Evolutionary conservation across 2,113 vertebrate species (phyloP).

Genomic region (Chelonoidis abingdonii): DNA sequence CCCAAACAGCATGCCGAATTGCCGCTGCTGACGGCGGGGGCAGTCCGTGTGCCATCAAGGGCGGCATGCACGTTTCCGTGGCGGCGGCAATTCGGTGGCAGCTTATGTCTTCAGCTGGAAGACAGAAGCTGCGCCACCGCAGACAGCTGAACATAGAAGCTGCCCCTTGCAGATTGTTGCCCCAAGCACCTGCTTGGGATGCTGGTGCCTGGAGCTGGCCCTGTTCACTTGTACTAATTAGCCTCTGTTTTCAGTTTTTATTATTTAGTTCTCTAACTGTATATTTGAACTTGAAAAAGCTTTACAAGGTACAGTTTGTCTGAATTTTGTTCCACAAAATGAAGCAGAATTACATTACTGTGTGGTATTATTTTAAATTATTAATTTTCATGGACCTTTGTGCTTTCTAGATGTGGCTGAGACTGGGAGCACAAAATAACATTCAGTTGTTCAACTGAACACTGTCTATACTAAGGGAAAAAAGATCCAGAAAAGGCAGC

Average conservation of each 20-base stretch:
- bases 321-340: neutral
- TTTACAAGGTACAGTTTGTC: neutral
- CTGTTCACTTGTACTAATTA: neutral
- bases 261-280: neutral
- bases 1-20: no score
- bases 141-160: no score
- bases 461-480: neutral
- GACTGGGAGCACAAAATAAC: neutral
- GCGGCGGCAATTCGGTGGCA: no score
- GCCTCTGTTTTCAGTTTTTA: neutral
- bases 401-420: neutral
- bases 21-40: no score
- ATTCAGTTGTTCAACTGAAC: neutral
- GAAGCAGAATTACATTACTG: neutral
- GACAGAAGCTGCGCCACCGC: no score
- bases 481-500: neutral
- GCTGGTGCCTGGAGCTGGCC: no score
- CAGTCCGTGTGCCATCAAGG: no score
- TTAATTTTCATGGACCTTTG: neutral
- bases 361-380: neutral
- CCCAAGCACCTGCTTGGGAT: no score
- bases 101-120: no score
- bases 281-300: neutral
- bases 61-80: no score
- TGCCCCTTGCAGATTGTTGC: no score